phyloP scores from a whole-genome alignment of 2,888 invertebrate species.

The Chaetoderma sp. region DNA sequence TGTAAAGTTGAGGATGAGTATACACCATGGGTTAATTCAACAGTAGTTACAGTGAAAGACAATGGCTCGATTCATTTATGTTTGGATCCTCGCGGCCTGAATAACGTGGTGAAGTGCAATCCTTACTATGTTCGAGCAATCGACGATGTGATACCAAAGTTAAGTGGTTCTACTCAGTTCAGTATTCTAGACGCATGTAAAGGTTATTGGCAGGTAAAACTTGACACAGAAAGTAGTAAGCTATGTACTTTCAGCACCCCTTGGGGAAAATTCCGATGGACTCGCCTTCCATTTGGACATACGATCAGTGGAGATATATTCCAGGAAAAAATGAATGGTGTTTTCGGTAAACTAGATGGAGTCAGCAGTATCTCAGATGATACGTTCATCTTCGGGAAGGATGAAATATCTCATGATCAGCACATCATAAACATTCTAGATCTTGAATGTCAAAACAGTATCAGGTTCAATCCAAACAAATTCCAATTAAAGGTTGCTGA shows the following conservation, averaged over 20 bases:
- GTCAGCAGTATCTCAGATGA: conserved; percentile 6
- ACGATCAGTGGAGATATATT: conserved; percentile 5
- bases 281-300: not conserved
- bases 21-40: conserved; percentile 20
- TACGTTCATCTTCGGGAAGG: conserved; percentile 3
- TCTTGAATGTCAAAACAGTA: not conserved
- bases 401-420: not conserved
- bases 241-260: conserved; percentile 23
- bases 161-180: conserved; percentile 23
- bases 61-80: conserved; percentile 18
- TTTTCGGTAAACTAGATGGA: conserved; percentile 9
- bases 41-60: conserved; percentile 3
- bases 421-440: conserved; percentile 7
- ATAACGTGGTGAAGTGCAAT: conserved; percentile 15
- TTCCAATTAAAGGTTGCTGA: not conserved
- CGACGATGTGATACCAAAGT: conserved; percentile 24
- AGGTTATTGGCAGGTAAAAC: conserved; percentile 30
- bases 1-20: conserved; percentile 8
- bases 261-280: not conserved
- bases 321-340: conserved; percentile 13
- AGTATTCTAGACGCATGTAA: conserved; percentile 26
- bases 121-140: conserved; percentile 17
- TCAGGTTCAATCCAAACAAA: conserved; percentile 16
- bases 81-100: conserved; percentile 11
- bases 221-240: conserved; percentile 5